Evolutionary conservation across 2,888 invertebrate genomes (phyloP), one percentile per base, ranked within the genome.

Genomic region (Neoscelio sp.): DNA sequence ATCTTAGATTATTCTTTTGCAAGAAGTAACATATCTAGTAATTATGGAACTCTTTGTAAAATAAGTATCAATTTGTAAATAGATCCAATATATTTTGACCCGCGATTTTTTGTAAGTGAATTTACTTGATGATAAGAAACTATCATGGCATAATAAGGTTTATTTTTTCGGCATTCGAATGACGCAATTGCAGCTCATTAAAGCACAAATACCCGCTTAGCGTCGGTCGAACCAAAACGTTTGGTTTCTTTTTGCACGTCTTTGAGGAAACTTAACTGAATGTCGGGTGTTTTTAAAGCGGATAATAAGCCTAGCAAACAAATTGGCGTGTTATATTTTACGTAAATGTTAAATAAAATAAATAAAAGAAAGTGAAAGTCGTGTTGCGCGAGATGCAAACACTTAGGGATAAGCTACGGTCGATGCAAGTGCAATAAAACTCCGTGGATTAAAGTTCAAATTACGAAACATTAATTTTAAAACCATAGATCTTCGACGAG

Each of bases 341-440:
- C 42, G 44, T 68, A 67, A 82, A 67, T 56, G 77, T 76, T 60
- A 70, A 70, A 64, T 48, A 79, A 60, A 80, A 76, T 74, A 80
- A 81, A 75, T 76, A 80, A 20, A 82, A 82, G 80, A 79, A 79
- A 80, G 60, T 81, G 80, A 81, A 81, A 83, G 74, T 82, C 71
- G 58, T 56, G 28, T 78, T 81, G 75, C 71, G 71, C 78, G 79
- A 75, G 35, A 82, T 81, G 77, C 78, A 42, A n/a, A 81, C 54
- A 80, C 70, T 80, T 75, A 75, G 82, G 71, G 71, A 64, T 71
- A 73, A 78, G 83, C 80, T 81, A 81, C 80, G 80, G 83, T 83
- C 82, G 83, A 86, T 82, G 83, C 82, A 85, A 82, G 86, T 89
- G 88, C 88, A 89, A 89, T 89, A 87, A 88, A 83, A 86, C 84